A percentile compares a stretch with the other conserved stretches of the same genome.
Conservation (phyloP, 2,888 invertebrate species). For the Lepidocyrtoides sp. region DNA sequence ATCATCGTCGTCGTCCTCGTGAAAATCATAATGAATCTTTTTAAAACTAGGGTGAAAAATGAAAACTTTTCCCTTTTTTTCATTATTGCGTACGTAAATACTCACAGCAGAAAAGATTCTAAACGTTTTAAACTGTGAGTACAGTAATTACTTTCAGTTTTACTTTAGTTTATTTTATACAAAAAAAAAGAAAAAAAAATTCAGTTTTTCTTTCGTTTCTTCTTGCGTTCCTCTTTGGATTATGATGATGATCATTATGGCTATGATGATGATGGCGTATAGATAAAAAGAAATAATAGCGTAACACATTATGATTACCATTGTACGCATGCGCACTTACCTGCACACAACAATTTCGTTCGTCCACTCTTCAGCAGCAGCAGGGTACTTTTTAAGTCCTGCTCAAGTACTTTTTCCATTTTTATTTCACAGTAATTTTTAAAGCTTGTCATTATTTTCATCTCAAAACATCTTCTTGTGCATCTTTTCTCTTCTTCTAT, state of each 20-base stretch:
- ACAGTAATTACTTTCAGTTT: constrained; percentile 61
- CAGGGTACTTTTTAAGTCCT: not conserved
- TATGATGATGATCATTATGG: too few species aligned
- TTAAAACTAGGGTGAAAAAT: constrained; percentile 36
- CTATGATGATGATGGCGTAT: constrained; percentile 12
- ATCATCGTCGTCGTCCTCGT: not conserved
- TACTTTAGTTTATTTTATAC: too few species aligned
- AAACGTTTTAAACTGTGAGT: constrained; percentile 1
- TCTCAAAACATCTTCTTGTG: too few species aligned
- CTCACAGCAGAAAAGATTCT: too few species aligned
- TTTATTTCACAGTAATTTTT: constrained; percentile 26
- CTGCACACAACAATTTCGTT: not conserved
- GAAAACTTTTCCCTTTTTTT: constrained; percentile 19
- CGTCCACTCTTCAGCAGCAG: not conserved
- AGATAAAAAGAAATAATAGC: not conserved
- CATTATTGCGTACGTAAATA: too few species aligned
- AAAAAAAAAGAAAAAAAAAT: too few species aligned
- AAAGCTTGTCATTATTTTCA: constrained; percentile 54
- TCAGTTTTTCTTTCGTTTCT: not conserved
- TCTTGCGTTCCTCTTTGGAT: not conserved
- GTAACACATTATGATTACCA: not conserved
- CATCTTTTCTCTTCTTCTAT: too few species aligned
- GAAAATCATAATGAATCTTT: constrained; percentile 23
- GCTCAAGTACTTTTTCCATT: not conserved
- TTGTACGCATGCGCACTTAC: not conserved